A percentile compares a stretch with the other conserved stretches of the same genome.
phyloP scores from a whole-genome alignment of 2,888 invertebrate species.

The Oxytorus armatus region DNA sequence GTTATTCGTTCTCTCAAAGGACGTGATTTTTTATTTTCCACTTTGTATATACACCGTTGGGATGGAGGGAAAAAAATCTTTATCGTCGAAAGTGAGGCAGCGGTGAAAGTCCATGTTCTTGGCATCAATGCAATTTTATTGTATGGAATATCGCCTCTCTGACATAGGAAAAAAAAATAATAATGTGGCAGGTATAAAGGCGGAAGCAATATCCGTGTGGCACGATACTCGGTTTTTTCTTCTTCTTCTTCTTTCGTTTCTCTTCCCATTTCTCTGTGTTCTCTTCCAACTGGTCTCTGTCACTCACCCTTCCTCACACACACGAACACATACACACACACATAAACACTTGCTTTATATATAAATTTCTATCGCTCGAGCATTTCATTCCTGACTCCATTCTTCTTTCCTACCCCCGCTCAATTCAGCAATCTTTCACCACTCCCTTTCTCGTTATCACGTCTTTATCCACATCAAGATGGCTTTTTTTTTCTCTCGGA shows the following conservation, averaged over 20 bases:
- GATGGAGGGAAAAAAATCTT: background rate
- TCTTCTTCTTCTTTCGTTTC: background rate
- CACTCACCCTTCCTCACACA: background rate
- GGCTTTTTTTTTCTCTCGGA: background rate
- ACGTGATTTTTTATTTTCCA: background rate
- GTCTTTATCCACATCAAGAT: background rate
- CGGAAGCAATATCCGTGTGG: constrained; percentile 13
- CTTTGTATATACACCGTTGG: constrained; percentile 13
- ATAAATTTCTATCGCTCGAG: constrained; percentile 11
- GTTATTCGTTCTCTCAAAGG: background rate
- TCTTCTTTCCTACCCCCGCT: background rate
- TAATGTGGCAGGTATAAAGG: constrained; percentile 5
- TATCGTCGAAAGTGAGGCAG: background rate
- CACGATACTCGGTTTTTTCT: background rate
- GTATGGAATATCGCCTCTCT: background rate
- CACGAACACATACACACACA: no score
- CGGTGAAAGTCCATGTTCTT: background rate
- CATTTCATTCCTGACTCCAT: constrained; percentile 19
- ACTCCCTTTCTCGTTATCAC: background rate
- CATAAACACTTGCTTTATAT: background rate
- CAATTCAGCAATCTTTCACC: background rate
- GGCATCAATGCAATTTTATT: constrained; percentile 33
- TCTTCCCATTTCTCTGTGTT: background rate
- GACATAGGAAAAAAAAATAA: constrained; percentile 28
- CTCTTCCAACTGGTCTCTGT: background rate